Base-by-base conservation (phyloP, 2,113 vertebrate species). In the Glaucidium brasilianum region DNA sequence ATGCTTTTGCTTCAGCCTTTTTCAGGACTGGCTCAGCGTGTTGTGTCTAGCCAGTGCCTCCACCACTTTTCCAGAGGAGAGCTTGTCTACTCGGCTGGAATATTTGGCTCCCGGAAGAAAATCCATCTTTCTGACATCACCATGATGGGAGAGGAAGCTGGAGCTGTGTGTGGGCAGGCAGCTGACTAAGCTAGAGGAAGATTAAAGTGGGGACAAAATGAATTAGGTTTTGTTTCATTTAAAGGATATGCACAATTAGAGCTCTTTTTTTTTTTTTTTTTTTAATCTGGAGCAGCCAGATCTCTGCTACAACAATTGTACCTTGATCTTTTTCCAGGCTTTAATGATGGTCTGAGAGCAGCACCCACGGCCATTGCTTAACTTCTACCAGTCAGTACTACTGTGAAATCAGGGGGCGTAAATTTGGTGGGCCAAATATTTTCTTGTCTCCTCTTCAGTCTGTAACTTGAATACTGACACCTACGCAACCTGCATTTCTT, bases 41-140 rank as follows among this genome's bases (percentile, higher is more conserved):
- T 43, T 87, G 50, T 77, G 90, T 93, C 81, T 95, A 86, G 81
- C 60, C 79, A 43, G 52, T 50, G 29, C 41, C 74, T 92, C 89
- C 5, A 2, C 90, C 91, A 60, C 49, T 88, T 94, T 95, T 94
- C 81, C 1, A 22, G 75, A 86, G 79, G 60, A 3, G 1, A 45
- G 20, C 35, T 71, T 96, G 72, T 90, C 79, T 92, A 67, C 93
- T 93, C 75, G 91, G 73, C 41, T 84, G 75, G 89, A 94, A 91
- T 96, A 91, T 91, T 96, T 96, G 85, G 79, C 62, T 96, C 43
- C 62, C 3, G 16, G 71, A 95, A 87, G 62, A 91, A 95, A 91
- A 91, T 96, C 71, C 50, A 76, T 97, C 62, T 89, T 96, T 88
- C 89, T 92, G 92, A 94, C 89, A 95, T 95, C 89, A 92, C 30